A percentile compares a stretch with the other conserved stretches of the same genome.
phyloP scores from a whole-genome alignment of 2,113 vertebrate species.

The Gymnogyps californianus region DNA sequence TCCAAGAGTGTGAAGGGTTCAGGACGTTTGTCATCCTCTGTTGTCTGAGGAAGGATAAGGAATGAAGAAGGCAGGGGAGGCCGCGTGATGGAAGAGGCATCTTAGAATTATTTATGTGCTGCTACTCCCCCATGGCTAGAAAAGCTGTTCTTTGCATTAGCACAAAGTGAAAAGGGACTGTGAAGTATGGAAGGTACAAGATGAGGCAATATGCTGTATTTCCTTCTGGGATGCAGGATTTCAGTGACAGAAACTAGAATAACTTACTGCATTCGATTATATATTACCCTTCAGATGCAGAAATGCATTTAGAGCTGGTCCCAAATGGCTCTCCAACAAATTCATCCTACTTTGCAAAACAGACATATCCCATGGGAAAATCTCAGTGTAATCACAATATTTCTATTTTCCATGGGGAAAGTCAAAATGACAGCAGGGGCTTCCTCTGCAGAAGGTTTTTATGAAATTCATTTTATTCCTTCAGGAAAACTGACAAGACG shows the following conservation, averaged over 20 bases:
- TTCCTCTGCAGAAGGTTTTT: background rate
- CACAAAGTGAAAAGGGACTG: background rate
- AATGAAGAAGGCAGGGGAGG: background rate
- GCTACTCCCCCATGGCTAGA: conserved; percentile 7
- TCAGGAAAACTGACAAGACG: background rate
- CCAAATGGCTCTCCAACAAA: background rate
- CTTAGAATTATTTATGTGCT: conserved; percentile 1
- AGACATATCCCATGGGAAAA: background rate
- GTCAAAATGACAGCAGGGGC: background rate
- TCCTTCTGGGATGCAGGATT: background rate
- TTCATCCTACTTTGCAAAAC: background rate
- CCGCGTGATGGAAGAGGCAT: background rate
- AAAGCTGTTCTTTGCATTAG: conserved; percentile 16
- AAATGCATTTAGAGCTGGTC: background rate
- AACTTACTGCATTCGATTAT: background rate
- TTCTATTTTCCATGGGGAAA: background rate
- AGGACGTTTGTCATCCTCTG: background rate
- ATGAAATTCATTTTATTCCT: background rate
- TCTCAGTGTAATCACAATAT: background rate
- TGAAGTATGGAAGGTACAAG: background rate
- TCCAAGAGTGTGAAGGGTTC: background rate
- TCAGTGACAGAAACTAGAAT: background rate
- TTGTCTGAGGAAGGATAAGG: background rate
- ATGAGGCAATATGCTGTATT: background rate
- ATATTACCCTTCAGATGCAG: background rate